Percentiles rank a stretch among this genome's conserved stretches.
These are phyloP conservation scores for Gonioctena quinquepunctata DNA, from an alignment of 1,140 invertebrate genomes.

Conservation along the genomic window DNA sequence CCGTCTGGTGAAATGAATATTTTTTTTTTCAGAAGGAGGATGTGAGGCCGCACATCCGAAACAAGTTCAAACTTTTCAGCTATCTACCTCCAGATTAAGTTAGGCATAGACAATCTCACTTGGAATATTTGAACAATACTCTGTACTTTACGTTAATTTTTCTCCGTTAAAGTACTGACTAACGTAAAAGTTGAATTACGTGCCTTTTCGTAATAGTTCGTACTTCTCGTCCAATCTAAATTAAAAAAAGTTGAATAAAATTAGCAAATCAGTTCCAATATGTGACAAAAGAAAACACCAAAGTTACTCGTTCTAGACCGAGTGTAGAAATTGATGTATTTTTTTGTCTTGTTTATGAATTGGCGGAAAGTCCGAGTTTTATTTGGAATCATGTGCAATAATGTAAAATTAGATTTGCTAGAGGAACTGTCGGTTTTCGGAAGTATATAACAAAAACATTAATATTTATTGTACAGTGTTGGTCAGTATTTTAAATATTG, in stretches of 20 bases:
- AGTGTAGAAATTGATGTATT: too few species aligned
- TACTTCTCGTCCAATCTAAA: background rate
- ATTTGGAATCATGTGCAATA: background rate
- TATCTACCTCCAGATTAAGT: conserved; percentile 83
- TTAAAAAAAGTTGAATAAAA: too few species aligned
- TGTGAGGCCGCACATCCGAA: conserved; percentile 86
- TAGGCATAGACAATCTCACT: conserved; percentile 42
- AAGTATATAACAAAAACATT: conserved; percentile 5
- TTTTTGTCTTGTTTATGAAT: too few species aligned
- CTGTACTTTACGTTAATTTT: conserved; percentile 27
- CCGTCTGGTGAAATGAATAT: too few species aligned
- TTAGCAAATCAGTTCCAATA: too few species aligned
- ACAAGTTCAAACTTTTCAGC: conserved; percentile 86
- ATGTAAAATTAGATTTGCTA: background rate
- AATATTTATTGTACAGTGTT: conserved; percentile 26
- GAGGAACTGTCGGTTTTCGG: background rate
- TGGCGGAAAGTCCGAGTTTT: background rate
- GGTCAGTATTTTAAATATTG: conserved; percentile 43
- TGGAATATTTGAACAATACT: conserved; percentile 20
- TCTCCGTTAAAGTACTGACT: conserved; percentile 44
- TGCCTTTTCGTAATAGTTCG: conserved; percentile 25
- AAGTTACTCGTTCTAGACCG: too few species aligned
- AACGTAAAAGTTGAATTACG: conserved; percentile 26
- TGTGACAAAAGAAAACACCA: too few species aligned
- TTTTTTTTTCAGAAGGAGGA: conserved; percentile 78